Evolutionary conservation across 2,113 vertebrate genomes (phyloP), one percentile per base, ranked within the genome.

Genomic region (Muntiacus reevesi): DNA sequence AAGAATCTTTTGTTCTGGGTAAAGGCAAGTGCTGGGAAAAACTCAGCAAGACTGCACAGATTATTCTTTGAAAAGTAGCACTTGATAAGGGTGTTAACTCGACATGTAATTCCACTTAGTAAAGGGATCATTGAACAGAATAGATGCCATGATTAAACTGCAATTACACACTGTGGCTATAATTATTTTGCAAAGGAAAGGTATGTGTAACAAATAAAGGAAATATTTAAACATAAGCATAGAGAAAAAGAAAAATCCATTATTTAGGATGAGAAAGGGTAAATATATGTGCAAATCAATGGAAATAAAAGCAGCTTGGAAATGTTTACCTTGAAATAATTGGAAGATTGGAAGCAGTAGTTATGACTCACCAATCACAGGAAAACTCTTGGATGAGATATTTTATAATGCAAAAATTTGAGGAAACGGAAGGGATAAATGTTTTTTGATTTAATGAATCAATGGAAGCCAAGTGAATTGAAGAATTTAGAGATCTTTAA

Each of bases 1-100:
- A 98, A 98, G 98, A 98, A 98, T 98, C 96, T 98, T 98, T 98
- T 98, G 94, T 97, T 98, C 98, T 98, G 97, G 97, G 98, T 27
- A 98, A 98, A 98, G 97, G 95, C 97, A 98, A 98, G 92, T 97
- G 94, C 97, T 98, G 97, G 95, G 97, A 97, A 98, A 98, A 98
- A 97, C 96, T 97, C 98, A 98, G 98, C 98, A 97, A 98, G 98
- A 97, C 97, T 43, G 9, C 96, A 94, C 83, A 97, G 97, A 97
- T 96, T 95, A 95, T 98, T 97, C 97, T 98, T 95, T 98, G 95
- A 96, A 94, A 98, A 98, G 81, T 96, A 98, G 90, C 97, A 95
- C 92, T 96, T 93, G 97, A 82, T 40, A 60, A 92, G 89, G 43
- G 78, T 94, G 88, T 95, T 94, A 89, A 92, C 43, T 95, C 62